phyloP scores from a whole-genome alignment of 2,797 vertebrate species.

The Leuciscus waleckii region DNA sequence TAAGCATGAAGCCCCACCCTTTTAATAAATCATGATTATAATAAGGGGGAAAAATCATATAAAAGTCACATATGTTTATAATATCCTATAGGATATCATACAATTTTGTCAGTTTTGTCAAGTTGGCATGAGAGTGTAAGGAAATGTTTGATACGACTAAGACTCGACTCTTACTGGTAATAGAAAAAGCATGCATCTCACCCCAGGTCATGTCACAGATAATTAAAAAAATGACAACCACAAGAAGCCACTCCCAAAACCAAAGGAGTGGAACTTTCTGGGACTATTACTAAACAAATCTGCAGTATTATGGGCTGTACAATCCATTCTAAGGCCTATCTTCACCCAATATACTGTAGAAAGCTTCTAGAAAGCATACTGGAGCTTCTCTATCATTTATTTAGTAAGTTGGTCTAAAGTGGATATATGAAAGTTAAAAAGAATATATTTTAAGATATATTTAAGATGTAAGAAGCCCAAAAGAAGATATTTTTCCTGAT shows the following conservation, averaged over 20 bases:
- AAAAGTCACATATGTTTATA: not conserved
- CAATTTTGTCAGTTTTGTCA: not conserved
- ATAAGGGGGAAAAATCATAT: not conserved
- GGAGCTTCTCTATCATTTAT: not conserved
- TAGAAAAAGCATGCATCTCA: not conserved
- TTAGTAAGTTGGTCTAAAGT: not conserved
- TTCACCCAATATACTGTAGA: not conserved
- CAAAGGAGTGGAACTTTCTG: not conserved
- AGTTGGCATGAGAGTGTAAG: not conserved
- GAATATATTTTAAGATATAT: no score
- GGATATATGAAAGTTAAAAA: not conserved
- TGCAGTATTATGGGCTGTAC: not conserved
- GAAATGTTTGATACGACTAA: not conserved
- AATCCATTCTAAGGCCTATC: not conserved
- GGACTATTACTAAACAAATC: not conserved
- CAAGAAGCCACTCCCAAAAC: constrained; percentile 7
- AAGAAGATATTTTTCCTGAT: not conserved
- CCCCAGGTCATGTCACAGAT: not conserved
- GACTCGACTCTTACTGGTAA: not conserved
- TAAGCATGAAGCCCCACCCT: not conserved
- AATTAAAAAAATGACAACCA: not conserved
- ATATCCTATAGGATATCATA: not conserved
- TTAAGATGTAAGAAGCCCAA: no score
- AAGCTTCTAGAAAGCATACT: not conserved
- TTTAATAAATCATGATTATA: not conserved